A percentile compares a stretch with the other conserved stretches of the same genome.
phyloP scores from a whole-genome alignment of 2,113 vertebrate species.

The Scatophagus argus region DNA sequence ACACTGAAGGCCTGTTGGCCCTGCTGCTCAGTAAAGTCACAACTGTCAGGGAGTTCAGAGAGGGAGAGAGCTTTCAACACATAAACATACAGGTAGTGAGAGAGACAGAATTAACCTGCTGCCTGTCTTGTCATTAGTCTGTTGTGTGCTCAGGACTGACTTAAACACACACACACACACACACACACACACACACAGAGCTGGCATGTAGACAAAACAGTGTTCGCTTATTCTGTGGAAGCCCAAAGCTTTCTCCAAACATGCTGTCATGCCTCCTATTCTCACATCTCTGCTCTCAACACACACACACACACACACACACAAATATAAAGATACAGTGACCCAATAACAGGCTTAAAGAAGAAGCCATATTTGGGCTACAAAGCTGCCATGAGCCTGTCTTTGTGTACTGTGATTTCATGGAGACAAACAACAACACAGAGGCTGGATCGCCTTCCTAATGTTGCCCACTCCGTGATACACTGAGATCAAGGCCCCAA shows the following conservation, averaged over 20 bases:
- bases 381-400: conserved; percentile 6
- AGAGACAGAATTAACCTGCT: conserved; percentile 71
- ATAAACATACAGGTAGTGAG: conserved; percentile 65
- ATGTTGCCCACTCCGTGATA: conserved; percentile 1
- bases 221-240: conserved; percentile 46
- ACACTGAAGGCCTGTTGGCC: conserved; percentile 36
- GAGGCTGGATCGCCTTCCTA: not conserved
- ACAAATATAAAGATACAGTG: not conserved
- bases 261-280: conserved; percentile 60
- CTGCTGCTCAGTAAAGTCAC: conserved; percentile 72
- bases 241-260: conserved; percentile 65
- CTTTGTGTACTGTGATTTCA: conserved; percentile 12
- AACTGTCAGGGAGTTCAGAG: conserved; percentile 60
- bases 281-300: conserved; percentile 52
- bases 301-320: conserved; percentile 32
- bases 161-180: conserved; percentile 25
- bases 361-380: conserved; percentile 60
- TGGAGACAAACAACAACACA: conserved; percentile 31
- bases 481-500: not conserved
- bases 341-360: conserved; percentile 41
- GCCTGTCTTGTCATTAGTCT: conserved; percentile 75
- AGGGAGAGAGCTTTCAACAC: conserved; percentile 65
- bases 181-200: not conserved
- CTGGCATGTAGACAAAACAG: conserved; percentile 68
- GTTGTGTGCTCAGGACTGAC: conserved; percentile 52